Base-by-base conservation (phyloP, 2,113 vertebrate species). In the western clawed frog (Xenopus tropicalis) region DNA sequence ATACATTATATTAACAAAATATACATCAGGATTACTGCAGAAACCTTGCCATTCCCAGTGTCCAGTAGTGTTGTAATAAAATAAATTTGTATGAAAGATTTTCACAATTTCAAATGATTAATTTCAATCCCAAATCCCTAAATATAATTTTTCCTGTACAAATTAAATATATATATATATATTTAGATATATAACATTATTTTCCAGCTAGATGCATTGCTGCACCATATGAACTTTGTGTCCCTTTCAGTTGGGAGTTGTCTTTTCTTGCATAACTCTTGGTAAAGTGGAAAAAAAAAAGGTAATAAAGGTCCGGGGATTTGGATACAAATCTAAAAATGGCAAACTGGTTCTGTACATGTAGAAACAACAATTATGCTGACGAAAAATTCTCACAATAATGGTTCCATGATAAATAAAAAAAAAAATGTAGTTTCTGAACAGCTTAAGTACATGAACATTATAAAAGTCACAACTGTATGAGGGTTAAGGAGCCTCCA, bases 41-140 rank as follows among this genome's bases (percentile, higher is more conserved):
- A 69, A 51, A 5, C 58, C 66, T 23, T 22, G 24, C 20, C 57
- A 37, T 37, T n/a, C 52, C 52, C 52, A 10, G n/a, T 29, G 16
- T 44, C 73, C 73, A 69, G 25, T 68, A 44, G 23, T 11, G 46
- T 61, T 61, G 61, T 76, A 76, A 43, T 76, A 76, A 69, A 69
- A 76, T 76, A 76, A 62, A 43, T 63, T 63, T 63, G 66, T 76
- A 74, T 52, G 72, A 74, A 76, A 76, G 25, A 14, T 61, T 59
- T 61, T 29, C 29, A 37, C 29, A 20, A 65, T 63, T 43, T 63
- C 64, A 66, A 43, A 73, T 42, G 71, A 46, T 67, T 61, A 52
- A 37, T 24, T 56, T 58, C 21, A 29, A 54, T 43, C 37, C 59
- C 14, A 29, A 44, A 37, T 19, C 54, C 57, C 66, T 12, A 22